These are phyloP conservation scores for Cisticola juncidis DNA, from an alignment of 2,113 vertebrate genomes.

Conservation along the genomic window DNA sequence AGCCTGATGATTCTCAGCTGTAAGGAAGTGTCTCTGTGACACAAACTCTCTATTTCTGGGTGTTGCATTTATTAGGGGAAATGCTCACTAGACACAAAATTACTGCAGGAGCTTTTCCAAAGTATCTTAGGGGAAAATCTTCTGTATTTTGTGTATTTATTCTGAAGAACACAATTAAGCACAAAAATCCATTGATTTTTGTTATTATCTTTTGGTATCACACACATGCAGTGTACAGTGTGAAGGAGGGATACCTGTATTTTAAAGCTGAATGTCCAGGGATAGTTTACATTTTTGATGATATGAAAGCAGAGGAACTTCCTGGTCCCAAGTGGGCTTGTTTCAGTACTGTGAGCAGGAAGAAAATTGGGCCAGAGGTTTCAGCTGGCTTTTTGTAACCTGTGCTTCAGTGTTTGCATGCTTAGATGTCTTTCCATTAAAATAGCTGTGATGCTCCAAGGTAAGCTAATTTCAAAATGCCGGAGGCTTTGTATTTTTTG, in stretches of 20 bases:
- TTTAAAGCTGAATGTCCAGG: background rate
- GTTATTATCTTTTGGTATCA: background rate
- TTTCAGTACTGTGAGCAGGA: background rate
- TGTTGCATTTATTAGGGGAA: constrained; percentile 11
- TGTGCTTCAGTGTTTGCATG: background rate
- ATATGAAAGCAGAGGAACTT: background rate
- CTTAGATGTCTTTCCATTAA: background rate
- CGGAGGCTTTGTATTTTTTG: background rate
- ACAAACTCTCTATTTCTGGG: background rate
- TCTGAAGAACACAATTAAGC: background rate
- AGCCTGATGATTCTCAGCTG: constrained; percentile 11
- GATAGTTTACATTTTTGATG: background rate
- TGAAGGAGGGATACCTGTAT: background rate
- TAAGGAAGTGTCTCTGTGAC: background rate
- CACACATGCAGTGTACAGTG: background rate
- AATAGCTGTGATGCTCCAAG: background rate
- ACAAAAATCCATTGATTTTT: background rate
- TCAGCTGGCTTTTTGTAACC: background rate
- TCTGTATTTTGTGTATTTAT: background rate
- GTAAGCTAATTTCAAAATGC: constrained; percentile 29
- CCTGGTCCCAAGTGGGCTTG: background rate
- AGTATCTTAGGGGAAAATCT: background rate
- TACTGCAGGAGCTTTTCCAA: background rate
- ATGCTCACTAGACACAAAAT: background rate
- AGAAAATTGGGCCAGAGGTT: background rate